These are phyloP conservation scores for Homalodisca vitripennis DNA, from an alignment of 1,140 invertebrate species.

Conservation along the genomic window DNA sequence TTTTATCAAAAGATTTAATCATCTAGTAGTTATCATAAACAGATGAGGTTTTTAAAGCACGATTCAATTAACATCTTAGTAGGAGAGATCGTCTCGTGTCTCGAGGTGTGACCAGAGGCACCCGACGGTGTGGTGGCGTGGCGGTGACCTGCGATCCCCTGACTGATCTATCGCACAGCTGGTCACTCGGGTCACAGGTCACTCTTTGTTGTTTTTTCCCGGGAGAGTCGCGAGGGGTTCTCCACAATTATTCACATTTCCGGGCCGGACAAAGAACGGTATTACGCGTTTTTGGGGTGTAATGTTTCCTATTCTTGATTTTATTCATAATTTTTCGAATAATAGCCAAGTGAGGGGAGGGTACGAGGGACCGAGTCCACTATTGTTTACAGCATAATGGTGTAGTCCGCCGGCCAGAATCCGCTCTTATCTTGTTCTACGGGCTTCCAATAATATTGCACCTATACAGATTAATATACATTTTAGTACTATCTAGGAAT, in stretches of 20 bases:
- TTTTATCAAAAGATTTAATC: too few relatives aligned
- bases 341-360: constrained; percentile 13
- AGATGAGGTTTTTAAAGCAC: too few relatives aligned
- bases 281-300: constrained; percentile 30
- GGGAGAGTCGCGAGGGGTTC: background rate
- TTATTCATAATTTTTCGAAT: constrained; percentile 29
- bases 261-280: background rate
- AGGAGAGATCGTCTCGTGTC: too few relatives aligned
- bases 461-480: too few relatives aligned
- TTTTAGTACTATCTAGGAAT: too few relatives aligned
- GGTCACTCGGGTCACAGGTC: constrained; percentile 10
- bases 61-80: too few relatives aligned
- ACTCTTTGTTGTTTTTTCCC: constrained; percentile 25
- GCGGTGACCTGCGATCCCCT: background rate
- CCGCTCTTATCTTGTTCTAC: too few relatives aligned
- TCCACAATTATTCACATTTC: constrained; percentile 24
- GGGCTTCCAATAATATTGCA: too few relatives aligned
- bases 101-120: too few relatives aligned
- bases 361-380: background rate
- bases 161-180: background rate
- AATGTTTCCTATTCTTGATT: constrained; percentile 30
- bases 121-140: background rate
- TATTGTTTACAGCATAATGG: too few relatives aligned
- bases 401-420: too few relatives aligned
- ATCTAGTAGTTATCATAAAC: too few relatives aligned